Evolutionary conservation across 2,888 invertebrate species (phyloP).

Genomic region (Mechanitis mazaeus): DNA sequence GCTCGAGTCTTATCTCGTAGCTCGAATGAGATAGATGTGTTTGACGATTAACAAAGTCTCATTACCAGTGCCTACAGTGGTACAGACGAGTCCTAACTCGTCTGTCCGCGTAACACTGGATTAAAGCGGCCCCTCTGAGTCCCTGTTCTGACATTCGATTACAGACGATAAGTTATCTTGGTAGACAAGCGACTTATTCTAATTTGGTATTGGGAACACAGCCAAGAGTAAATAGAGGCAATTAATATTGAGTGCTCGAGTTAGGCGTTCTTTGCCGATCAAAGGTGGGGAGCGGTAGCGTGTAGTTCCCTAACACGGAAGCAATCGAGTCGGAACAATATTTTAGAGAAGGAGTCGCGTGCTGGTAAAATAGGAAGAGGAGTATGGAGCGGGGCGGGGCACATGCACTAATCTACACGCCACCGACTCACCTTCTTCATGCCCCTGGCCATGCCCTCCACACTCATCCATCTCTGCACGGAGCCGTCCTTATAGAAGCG

Average conservation of each 20-base stretch:
- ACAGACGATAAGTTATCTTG: constrained; percentile 24
- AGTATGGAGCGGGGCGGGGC: constrained; percentile 41
- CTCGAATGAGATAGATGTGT: constrained; percentile 11
- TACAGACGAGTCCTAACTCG: neutral
- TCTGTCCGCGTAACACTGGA: constrained; percentile 9
- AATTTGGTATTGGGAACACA: constrained; percentile 24
- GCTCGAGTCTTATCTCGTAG: constrained; percentile 8
- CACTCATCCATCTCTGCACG: constrained; percentile 75
- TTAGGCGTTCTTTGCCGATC: constrained; percentile 33
- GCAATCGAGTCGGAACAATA: constrained; percentile 38
- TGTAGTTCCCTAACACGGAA: constrained; percentile 60
- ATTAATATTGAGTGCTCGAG: constrained; percentile 16
- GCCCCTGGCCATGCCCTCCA: constrained; percentile 74
- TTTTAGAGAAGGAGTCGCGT: constrained; percentile 35
- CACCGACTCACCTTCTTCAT: constrained; percentile 77
- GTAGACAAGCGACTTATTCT: constrained; percentile 16
- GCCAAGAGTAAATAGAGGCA: constrained; percentile 22
- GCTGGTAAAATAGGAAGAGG: constrained; percentile 41
- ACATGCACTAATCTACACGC: constrained; percentile 75
- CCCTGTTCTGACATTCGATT: constrained; percentile 1
- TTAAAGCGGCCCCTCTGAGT: constrained; percentile 12
- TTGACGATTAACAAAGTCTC: constrained; percentile 12
- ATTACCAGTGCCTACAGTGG: constrained; percentile 2
- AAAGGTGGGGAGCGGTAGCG: constrained; percentile 70
- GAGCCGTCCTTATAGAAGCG: constrained; percentile 76